phyloP scores from a whole-genome alignment of 2,113 vertebrate genomes.

The Grantiella picta region DNA sequence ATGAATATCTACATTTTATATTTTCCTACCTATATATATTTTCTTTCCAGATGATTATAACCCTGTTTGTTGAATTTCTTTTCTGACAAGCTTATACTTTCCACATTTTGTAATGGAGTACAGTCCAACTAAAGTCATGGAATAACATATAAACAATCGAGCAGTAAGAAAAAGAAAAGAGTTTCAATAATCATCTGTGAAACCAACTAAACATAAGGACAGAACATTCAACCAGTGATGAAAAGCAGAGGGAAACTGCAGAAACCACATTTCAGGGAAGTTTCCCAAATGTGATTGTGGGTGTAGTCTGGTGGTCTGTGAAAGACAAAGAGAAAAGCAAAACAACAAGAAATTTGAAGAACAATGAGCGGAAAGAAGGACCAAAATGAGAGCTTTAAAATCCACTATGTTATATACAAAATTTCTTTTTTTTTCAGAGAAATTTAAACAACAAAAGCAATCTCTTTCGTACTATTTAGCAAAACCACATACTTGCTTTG shows the following conservation, averaged over 20 bases:
- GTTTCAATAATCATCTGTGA: constrained; percentile 10
- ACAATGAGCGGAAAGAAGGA: background rate
- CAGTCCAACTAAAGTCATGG: background rate
- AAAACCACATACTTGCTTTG: background rate
- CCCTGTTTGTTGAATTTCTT: background rate
- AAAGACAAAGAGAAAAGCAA: constrained; percentile 40
- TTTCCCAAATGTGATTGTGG: constrained; percentile 49
- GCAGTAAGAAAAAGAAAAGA: constrained; percentile 12
- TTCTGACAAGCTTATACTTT: background rate
- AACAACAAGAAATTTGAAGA: constrained; percentile 20
- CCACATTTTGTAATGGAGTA: background rate
- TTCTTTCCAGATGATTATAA: background rate
- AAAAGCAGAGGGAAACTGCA: constrained; percentile 63
- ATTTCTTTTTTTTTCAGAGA: background rate
- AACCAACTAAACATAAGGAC: constrained; percentile 19
- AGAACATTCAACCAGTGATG: constrained; percentile 43
- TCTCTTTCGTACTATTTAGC: background rate
- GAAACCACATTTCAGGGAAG: constrained; percentile 59
- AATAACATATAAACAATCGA: constrained; percentile 28
- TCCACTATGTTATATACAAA: background rate
- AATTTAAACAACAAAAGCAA: background rate
- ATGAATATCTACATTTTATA: background rate
- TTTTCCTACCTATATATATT: background rate
- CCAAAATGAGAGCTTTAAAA: background rate
- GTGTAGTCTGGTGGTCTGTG: constrained; percentile 41